phyloP scores from a whole-genome alignment of 2,888 invertebrate species.

The Bedellia somnulentella region DNA sequence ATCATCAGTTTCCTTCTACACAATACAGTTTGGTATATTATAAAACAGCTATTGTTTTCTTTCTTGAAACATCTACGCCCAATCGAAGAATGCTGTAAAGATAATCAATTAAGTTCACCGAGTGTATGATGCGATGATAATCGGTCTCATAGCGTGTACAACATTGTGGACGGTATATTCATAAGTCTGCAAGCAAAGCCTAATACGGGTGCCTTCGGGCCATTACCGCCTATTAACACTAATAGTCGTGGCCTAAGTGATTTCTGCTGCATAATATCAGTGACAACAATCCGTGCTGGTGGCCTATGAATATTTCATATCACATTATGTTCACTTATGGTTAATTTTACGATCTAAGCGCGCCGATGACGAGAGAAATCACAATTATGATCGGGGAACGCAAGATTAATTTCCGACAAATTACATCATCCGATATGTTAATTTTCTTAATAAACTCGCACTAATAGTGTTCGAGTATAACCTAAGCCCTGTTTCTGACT shows the following conservation, averaged over 20 bases:
- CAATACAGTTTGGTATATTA: too few species aligned
- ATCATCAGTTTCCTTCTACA: too few species aligned
- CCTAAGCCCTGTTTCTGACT: neutral
- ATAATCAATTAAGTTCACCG: too few species aligned
- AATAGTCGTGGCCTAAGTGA: conserved; percentile 36
- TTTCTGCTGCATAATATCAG: conserved; percentile 38
- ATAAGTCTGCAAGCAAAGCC: too few species aligned
- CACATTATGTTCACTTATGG: conserved; percentile 30
- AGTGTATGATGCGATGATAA: too few species aligned
- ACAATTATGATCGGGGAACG: conserved; percentile 2
- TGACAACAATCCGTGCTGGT: conserved; percentile 44
- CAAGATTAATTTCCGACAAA: conserved; percentile 3
- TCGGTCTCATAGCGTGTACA: too few species aligned
- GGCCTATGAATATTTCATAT: conserved; percentile 50
- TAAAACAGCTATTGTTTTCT: too few species aligned
- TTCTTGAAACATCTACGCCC: too few species aligned
- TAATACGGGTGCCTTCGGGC: conserved; percentile 28
- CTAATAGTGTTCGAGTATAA: too few species aligned
- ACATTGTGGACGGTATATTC: too few species aligned
- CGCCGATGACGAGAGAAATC: conserved; percentile 11
- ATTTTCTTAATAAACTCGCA: conserved; percentile 1
- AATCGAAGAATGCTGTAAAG: too few species aligned
- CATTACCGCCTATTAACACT: conserved; percentile 54
- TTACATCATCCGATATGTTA: conserved; percentile 3
- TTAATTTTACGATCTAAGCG: conserved; percentile 23